Percentiles rank a stretch among this genome's conserved stretches.
Conservation (phyloP, 2,797 vertebrate species). For the Acropternis orthonyx region DNA sequence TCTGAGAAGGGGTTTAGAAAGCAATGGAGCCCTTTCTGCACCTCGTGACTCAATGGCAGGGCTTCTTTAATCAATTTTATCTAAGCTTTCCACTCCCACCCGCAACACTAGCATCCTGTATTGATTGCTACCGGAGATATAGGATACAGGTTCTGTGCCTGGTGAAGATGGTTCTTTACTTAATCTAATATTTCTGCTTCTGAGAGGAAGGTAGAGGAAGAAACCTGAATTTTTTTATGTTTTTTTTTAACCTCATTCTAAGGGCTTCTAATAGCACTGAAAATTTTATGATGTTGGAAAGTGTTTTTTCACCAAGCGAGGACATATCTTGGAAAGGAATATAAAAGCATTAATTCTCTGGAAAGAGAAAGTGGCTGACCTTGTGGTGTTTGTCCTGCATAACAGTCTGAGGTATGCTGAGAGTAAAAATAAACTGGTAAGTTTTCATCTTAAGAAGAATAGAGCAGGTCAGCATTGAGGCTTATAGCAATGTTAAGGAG, state of each 20-base stretch:
- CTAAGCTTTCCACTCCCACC: too few species aligned
- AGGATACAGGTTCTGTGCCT: neutral
- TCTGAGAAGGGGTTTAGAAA: too few species aligned
- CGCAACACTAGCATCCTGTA: neutral
- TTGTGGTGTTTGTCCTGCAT: neutral
- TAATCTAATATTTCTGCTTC: neutral
- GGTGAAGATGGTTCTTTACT: neutral
- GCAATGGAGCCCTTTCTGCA: too few species aligned
- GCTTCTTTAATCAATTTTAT: too few species aligned
- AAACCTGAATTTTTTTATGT: neutral
- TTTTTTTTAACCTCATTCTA: neutral
- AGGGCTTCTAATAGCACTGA: neutral
- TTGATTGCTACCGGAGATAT: neutral
- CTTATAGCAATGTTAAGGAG: neutral
- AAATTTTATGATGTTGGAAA: neutral
- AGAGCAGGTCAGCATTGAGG: neutral
- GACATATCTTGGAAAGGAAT: neutral
- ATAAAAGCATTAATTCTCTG: neutral
- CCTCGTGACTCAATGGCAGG: too few species aligned
- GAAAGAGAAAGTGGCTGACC: neutral
- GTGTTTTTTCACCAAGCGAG: neutral
- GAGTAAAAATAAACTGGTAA: neutral
- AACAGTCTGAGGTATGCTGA: neutral
- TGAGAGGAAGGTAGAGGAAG: neutral
- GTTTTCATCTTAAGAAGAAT: neutral